Evolutionary conservation across 2,113 vertebrate genomes (phyloP).

Genomic region (Notothenia rossii): DNA sequence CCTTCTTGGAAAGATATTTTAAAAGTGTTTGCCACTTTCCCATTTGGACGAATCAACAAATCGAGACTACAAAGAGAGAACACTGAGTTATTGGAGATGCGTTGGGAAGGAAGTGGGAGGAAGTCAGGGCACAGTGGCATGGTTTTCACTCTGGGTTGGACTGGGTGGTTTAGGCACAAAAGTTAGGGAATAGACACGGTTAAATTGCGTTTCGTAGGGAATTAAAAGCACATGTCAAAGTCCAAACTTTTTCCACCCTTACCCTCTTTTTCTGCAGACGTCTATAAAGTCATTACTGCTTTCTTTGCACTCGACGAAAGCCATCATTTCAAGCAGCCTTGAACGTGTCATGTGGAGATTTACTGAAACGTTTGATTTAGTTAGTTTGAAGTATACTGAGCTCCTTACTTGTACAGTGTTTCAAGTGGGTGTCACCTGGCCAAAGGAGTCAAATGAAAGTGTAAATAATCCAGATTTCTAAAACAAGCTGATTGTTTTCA

Average conservation of each 20-base stretch:
- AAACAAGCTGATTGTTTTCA: background rate
- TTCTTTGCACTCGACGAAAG: background rate
- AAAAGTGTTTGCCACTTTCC: too few species aligned
- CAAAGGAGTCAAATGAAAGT: background rate
- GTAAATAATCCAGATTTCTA: background rate
- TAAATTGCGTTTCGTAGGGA: background rate
- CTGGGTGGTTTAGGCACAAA: constrained; percentile 6
- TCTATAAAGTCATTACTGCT: background rate
- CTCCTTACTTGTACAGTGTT: background rate
- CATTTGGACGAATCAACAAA: too few species aligned
- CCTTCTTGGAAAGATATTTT: background rate
- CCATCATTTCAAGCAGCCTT: background rate
- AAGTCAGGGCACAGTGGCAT: too few species aligned
- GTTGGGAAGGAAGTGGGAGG: too few species aligned
- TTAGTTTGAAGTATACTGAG: constrained; percentile 33
- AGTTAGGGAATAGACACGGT: background rate
- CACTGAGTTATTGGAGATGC: too few species aligned
- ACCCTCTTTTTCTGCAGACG: background rate
- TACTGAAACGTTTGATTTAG: too few species aligned
- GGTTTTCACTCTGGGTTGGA: too few species aligned
- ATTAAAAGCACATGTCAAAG: background rate
- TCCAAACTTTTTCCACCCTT: background rate
- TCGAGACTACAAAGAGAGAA: too few species aligned
- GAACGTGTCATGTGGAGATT: background rate
- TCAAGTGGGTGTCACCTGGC: constrained; percentile 1